Evolutionary conservation across 2,888 invertebrate genomes (phyloP).

Genomic region (Cantharis nigra): DNA sequence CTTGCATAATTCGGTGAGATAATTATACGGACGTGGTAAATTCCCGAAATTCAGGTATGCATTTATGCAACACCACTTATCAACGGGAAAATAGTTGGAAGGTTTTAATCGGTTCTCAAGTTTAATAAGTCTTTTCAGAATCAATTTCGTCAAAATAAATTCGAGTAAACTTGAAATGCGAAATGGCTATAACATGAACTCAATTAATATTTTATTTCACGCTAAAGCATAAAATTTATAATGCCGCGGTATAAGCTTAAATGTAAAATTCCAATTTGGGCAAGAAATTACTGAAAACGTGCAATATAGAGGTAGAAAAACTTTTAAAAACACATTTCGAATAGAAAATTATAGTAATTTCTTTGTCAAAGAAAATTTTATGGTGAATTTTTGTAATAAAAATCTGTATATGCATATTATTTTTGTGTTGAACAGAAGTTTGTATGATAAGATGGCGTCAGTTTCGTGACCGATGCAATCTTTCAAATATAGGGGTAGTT

Average conservation of each 20-base stretch:
- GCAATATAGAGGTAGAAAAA: neutral
- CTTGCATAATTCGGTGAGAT: neutral
- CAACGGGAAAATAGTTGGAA: neutral
- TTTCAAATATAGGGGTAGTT: constrained; percentile 28
- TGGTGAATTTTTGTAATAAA: neutral
- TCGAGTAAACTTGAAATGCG: neutral
- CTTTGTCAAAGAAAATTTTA: neutral
- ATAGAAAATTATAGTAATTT: neutral
- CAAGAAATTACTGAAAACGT: neutral
- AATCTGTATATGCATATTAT: constrained; percentile 25
- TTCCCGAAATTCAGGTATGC: neutral
- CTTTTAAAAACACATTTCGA: neutral
- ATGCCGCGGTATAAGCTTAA: neutral
- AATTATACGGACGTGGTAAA: neutral
- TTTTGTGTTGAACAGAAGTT: constrained; percentile 34
- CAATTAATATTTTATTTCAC: neutral
- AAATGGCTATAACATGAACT: neutral
- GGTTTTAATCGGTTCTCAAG: neutral
- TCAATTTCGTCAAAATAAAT: neutral
- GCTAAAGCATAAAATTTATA: neutral
- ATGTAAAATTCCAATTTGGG: neutral
- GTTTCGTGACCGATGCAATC: constrained; percentile 38
- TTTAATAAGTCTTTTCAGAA: neutral
- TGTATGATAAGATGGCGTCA: constrained; percentile 38
- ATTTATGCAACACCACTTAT: neutral